phyloP scores from a whole-genome alignment of 2,113 vertebrate species.

The Fregata magnificens region DNA sequence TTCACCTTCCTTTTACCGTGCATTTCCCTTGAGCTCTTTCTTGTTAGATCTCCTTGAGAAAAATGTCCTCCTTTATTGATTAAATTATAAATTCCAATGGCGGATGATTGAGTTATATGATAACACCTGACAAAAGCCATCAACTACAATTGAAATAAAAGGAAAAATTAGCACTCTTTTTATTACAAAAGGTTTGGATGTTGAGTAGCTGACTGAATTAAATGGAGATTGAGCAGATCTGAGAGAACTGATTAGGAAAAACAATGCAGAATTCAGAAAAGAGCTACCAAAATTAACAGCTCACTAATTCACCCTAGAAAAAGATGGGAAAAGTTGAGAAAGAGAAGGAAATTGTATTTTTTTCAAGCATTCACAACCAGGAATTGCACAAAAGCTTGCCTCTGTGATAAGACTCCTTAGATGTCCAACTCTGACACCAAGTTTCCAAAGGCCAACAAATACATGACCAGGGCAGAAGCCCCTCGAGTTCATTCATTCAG shows the following conservation, averaged over 20 bases:
- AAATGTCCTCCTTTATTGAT: slow-evolving; percentile 51
- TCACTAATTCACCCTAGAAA: background rate
- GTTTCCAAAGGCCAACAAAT: background rate
- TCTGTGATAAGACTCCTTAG: background rate
- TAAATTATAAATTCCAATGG: slow-evolving; percentile 55
- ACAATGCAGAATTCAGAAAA: slow-evolving; percentile 2
- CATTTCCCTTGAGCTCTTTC: slow-evolving; percentile 34
- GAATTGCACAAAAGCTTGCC: background rate
- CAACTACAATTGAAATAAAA: slow-evolving; percentile 48
- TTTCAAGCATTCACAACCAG: background rate
- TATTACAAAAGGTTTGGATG: slow-evolving; percentile 40
- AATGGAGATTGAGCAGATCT: slow-evolving; percentile 32
- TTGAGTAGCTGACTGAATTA: slow-evolving; percentile 54
- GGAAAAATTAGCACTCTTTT: slow-evolving; percentile 37
- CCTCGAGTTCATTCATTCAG: background rate
- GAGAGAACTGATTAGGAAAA: slow-evolving; percentile 27
- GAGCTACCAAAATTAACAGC: background rate
- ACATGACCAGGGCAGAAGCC: background rate
- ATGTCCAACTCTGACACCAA: background rate
- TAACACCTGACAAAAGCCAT: slow-evolving; percentile 24
- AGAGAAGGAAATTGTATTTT: background rate
- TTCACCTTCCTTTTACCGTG: background rate
- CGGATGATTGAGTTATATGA: slow-evolving; percentile 34
- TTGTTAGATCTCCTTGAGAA: slow-evolving; percentile 22
- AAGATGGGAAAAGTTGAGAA: background rate